phyloP scores from a whole-genome alignment of 2,888 invertebrate species.

The Diploptera punctata region DNA sequence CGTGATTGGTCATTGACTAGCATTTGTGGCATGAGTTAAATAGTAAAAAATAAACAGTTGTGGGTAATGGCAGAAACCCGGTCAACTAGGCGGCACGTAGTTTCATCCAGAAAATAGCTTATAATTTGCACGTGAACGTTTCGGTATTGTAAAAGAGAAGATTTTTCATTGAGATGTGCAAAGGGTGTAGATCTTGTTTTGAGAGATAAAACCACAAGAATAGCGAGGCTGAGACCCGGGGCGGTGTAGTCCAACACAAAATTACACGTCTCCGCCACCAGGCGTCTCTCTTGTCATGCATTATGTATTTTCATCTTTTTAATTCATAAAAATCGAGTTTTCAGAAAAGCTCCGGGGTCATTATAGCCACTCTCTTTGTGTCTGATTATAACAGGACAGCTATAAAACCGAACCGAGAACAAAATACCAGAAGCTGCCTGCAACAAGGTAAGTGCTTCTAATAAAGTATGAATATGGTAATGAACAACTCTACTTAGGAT shows the following conservation, averaged over 20 bases:
- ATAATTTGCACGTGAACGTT: too few relatives aligned
- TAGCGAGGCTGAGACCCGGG: too few relatives aligned
- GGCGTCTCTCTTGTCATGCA: neutral
- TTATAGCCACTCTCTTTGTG: neutral
- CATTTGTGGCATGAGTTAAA: too few relatives aligned
- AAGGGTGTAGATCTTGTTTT: too few relatives aligned
- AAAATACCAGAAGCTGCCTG: neutral
- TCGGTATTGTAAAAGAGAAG: too few relatives aligned
- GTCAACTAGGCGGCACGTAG: too few relatives aligned
- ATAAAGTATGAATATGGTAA: slow-evolving; percentile 21
- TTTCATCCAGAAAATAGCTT: too few relatives aligned
- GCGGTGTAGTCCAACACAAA: neutral
- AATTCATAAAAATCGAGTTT: slow-evolving; percentile 25
- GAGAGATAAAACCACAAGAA: too few relatives aligned
- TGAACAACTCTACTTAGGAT: neutral
- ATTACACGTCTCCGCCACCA: slow-evolving; percentile 16
- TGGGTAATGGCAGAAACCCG: too few relatives aligned
- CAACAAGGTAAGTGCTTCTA: neutral
- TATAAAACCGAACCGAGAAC: neutral
- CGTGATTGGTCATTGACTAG: too few relatives aligned
- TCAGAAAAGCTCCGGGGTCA: neutral
- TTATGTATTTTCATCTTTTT: slow-evolving; percentile 23
- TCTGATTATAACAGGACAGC: neutral
- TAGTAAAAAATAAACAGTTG: too few relatives aligned
- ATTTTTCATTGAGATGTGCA: too few relatives aligned